Conservation (phyloP, 2,113 vertebrate genomes). For the Dasyurus viverrinus region DNA sequence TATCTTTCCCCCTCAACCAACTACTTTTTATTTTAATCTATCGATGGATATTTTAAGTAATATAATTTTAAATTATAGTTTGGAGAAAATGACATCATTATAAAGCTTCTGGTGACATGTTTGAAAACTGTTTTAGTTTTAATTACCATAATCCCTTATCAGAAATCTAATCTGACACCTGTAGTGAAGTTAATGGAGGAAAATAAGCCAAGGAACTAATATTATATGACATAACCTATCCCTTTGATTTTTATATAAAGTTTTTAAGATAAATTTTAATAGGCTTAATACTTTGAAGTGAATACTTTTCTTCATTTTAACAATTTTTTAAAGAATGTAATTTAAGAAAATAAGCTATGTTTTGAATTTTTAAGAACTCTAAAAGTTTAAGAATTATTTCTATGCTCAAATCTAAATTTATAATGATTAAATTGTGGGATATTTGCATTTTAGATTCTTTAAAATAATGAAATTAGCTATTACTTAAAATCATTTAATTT, state of each 20-base stretch:
- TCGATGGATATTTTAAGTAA: not conserved
- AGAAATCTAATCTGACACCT: slow-evolving; percentile 41
- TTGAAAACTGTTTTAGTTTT: not conserved
- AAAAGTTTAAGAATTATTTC: not conserved
- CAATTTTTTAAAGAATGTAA: slow-evolving; percentile 14
- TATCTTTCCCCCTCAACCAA: not conserved
- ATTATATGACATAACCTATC: not conserved
- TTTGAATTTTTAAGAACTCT: not conserved
- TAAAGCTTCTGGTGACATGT: not conserved
- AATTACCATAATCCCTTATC: not conserved
- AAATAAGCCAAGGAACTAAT: slow-evolving; percentile 4
- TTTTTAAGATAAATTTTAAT: slow-evolving; percentile 27
- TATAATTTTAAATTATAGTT: not conserved
- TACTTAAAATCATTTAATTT: not conserved
- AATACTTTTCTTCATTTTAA: not conserved
- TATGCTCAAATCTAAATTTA: not conserved
- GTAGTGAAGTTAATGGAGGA: not conserved
- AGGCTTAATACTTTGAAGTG: not conserved
- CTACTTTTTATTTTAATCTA: not conserved
- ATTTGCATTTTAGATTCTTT: slow-evolving; percentile 7
- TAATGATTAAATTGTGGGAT: not conserved
- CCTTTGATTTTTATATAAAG: slow-evolving; percentile 1
- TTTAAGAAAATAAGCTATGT: not conserved
- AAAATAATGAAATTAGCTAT: slow-evolving; percentile 22
- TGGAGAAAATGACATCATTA: not conserved